Conservation (phyloP, 2,888 invertebrate species). For the Caenorhabditis doughertyi region DNA sequence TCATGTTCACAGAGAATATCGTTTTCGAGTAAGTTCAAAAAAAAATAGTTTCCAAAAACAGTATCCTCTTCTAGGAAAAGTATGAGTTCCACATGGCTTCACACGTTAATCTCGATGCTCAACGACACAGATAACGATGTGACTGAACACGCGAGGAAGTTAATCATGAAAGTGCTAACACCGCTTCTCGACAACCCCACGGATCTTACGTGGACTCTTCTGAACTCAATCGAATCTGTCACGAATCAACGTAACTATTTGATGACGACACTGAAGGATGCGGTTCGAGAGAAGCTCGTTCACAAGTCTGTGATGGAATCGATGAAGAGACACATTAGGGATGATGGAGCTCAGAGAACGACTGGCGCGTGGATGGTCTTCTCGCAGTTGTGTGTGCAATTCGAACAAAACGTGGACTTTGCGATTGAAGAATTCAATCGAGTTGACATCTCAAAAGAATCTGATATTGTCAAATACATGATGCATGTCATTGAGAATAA, state of each 20-base stretch:
- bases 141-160: slow-evolving; percentile 46
- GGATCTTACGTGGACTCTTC: slow-evolving; percentile 58
- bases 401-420: slow-evolving; percentile 48
- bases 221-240: slow-evolving; percentile 51
- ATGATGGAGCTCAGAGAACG: neutral
- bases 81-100: slow-evolving; percentile 54
- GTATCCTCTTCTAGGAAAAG: slow-evolving; percentile 47
- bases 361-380: slow-evolving; percentile 63
- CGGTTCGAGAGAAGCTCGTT: slow-evolving; percentile 40
- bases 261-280: slow-evolving; percentile 58
- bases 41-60: no score
- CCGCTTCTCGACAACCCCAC: slow-evolving; percentile 50
- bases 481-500: slow-evolving; percentile 49
- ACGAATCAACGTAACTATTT: slow-evolving; percentile 46
- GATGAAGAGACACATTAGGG: slow-evolving; percentile 42
- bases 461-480: slow-evolving; percentile 46
- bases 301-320: slow-evolving; percentile 46
- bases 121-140: slow-evolving; percentile 59
- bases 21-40: slow-evolving; percentile 47
- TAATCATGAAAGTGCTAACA: slow-evolving; percentile 57
- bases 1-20: slow-evolving; percentile 43
- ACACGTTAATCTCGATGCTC: slow-evolving; percentile 51
- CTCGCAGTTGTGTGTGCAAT: slow-evolving; percentile 57
- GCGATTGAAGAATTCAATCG: slow-evolving; percentile 35
- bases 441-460: slow-evolving; percentile 20